Base-by-base conservation (phyloP, 2,797 vertebrate species). In the Bucorvus abyssinicus region DNA sequence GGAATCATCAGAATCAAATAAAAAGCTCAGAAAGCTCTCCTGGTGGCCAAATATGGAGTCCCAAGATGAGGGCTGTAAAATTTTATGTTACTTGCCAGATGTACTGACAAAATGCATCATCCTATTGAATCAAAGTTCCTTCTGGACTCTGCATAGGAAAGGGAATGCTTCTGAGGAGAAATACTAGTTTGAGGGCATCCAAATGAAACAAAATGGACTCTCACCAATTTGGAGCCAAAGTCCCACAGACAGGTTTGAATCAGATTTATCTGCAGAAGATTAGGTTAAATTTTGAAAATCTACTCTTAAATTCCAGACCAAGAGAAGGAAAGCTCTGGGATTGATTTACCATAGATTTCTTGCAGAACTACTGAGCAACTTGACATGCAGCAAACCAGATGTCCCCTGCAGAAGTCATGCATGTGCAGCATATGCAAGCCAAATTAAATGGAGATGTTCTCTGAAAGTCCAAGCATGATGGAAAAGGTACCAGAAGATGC, bases 381-480 rank as follows among this genome's bases (percentile, higher is more conserved):
- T 18, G 30, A 45, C 9, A 29, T 81, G 73, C 70, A 92, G 83
- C 55, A 94, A 94, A 95, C 59, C 93, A 94, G 74, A 94, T 95
- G 94, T 91, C 77, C 80, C 49, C 57, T 61, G 53, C 32, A 75
- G 79, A 88, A 61, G 49, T 91, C 70, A 5, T 38, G 83, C 8
- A 5, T 47, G 52, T 59, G 82, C 65, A 56, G 70, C 63, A 12
- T 21, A 69, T 36, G 53, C 73, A 71, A 90, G 45, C 21, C 71
- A 90, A 93, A 86, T 76, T 65, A 42, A 86, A 80, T 26, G 27
- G 90, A 91, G 55, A 81, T 69, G 55, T 84, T 88, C 87, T 93
- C 80, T 59, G 29, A 86, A 91, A 81, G 29, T 49, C 83, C 65
- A 78, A 14, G 24, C 24, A 7, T 68, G 88, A 88, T 78, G 74